phyloP scores from a whole-genome alignment of 1,140 invertebrate genomes.

The Rhyzopertha dominica region DNA sequence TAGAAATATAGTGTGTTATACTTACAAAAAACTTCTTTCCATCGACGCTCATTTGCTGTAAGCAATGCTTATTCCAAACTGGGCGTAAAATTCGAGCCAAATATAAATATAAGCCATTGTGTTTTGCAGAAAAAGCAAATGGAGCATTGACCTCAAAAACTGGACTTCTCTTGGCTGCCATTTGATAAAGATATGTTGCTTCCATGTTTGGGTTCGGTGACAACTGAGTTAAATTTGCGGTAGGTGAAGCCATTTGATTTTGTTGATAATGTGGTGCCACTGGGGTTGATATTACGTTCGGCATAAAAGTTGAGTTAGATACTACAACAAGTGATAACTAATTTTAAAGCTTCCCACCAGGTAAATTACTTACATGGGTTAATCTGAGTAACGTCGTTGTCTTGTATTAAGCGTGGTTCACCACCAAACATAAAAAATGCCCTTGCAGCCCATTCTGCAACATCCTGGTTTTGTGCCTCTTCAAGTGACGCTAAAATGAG shows the following conservation, averaged over 20 bases:
- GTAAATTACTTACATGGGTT: constrained; percentile 28
- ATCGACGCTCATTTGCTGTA: constrained; percentile 54
- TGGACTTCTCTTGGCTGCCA: no score
- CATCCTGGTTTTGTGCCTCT: constrained; percentile 61
- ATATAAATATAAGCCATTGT: constrained; percentile 90
- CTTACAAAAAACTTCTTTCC: constrained; percentile 59
- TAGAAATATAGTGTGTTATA: no score
- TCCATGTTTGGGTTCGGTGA: constrained; percentile 7
- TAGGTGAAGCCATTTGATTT: constrained; percentile 5
- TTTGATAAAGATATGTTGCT: no score
- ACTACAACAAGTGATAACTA: constrained; percentile 6
- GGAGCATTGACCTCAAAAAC: constrained; percentile 23
- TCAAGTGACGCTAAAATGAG: constrained; percentile 78
- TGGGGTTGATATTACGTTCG: constrained; percentile 41
- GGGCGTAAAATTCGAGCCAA: constrained; percentile 78
- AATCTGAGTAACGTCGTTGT: constrained; percentile 21
- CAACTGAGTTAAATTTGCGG: constrained; percentile 7
- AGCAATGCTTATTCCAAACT: constrained; percentile 71
- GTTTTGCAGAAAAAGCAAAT: constrained; percentile 74
- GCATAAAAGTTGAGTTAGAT: constrained; percentile 28
- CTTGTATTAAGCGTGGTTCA: constrained; percentile 52
- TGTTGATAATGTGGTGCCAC: constrained; percentile 21
- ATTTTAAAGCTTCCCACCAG: constrained; percentile 1
- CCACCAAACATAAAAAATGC: constrained; percentile 91
- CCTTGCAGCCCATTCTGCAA: constrained; percentile 82